Percentiles rank a stretch among this genome's conserved stretches.
Conservation (phyloP, 2,888 invertebrate genomes). For the Coelogynopora nodosa region DNA sequence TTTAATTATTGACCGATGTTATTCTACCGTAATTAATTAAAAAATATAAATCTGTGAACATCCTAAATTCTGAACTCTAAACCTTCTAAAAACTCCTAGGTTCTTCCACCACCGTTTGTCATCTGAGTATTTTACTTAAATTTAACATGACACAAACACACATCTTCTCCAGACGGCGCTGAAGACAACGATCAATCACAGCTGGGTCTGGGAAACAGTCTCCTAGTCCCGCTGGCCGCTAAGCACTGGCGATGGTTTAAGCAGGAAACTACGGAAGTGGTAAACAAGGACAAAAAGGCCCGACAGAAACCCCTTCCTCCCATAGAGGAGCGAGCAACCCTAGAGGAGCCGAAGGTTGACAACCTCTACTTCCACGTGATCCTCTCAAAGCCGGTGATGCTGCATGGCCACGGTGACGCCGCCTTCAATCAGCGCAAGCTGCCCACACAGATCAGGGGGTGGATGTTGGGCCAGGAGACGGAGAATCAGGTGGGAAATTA, state of each 20-base stretch:
- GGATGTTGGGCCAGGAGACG: background rate
- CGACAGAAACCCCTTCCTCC: background rate
- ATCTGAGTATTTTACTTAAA: too few species aligned
- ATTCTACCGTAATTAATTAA: too few species aligned
- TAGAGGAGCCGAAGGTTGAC: background rate
- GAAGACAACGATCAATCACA: background rate
- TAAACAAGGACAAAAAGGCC: background rate
- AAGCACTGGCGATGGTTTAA: slow-evolving; percentile 4
- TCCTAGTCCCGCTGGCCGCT: background rate
- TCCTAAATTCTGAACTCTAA: too few species aligned
- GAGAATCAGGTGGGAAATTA: background rate
- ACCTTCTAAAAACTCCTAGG: too few species aligned
- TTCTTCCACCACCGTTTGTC: too few species aligned
- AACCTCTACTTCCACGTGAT: background rate
- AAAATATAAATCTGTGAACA: too few species aligned
- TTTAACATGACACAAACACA: too few species aligned
- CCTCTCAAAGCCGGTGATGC: background rate
- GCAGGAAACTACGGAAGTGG: background rate
- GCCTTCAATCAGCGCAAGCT: background rate
- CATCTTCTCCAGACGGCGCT: too few species aligned
- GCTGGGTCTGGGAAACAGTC: background rate
- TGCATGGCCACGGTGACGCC: background rate
- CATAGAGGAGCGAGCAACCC: background rate
- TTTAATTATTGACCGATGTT: too few species aligned
- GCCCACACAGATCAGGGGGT: background rate